Evolutionary conservation across 2,888 invertebrate species (phyloP), one percentile per base, ranked within the genome.

Genomic region (Abrostola triplasia): DNA sequence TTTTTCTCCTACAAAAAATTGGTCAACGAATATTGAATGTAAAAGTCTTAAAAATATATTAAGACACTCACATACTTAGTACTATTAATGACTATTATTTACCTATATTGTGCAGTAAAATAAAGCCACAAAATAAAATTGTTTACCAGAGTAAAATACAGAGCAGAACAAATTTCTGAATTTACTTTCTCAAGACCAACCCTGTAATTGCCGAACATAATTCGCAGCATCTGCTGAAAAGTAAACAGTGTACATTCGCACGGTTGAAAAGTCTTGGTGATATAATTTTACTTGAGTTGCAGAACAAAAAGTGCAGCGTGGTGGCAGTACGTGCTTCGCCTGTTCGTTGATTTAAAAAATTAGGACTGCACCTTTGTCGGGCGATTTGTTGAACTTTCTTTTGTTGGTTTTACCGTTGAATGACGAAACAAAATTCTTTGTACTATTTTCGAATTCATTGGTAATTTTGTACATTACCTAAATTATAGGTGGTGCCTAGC

Each of bases 261-360:
- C 54, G 55, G 42, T 11, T 58, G 53, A 59, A 64, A 73, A 67
- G 51, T 65, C 65, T 73, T 59, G 47, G 52, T 61, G 59, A 67
- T 64, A 70, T 73, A 73, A 78, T 76, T 76, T 75, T 59, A 64
- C 70, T 70, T 61, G 62, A 62, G 55, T 56, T 65, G 53, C 54
- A 56, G 56, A 63, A 36, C 57, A 75, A 73, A 77, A 70, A 78
- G 52, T 73, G 64, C 68, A 65, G 54, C 60, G 68, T 38, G 42
- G 59, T 56, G 40, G 69, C 63, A 64, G 53, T 70, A 79, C 69
- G 79, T 72, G 76, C 74, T 74, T 59, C 57, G 54, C 55, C 60
- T 36, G 42, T 13, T 48, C 56, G 79, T 76, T 79, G 68, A 72
- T 78, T 79, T 73, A 69, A 76, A 76, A 78, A 76, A 76, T 78